Base-by-base conservation (phyloP, 2,888 invertebrate species). In the Ectropis crepuscularia region DNA sequence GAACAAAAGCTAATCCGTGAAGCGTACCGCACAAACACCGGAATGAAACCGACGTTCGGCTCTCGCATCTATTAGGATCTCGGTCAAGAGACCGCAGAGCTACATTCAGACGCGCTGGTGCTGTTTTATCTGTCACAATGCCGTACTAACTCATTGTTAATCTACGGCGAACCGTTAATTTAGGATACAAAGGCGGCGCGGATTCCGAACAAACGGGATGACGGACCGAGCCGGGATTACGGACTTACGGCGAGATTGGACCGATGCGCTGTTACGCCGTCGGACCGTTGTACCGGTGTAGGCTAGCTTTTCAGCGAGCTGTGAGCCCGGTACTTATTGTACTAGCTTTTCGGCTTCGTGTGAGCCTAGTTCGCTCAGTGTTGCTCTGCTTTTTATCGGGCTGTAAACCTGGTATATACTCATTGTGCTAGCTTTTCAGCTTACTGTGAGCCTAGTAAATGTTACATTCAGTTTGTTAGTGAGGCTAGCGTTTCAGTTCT, bases 171-270 rank as follows among this genome's bases (percentile, higher is more conserved):
- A 41, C 75, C 71, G 70, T 81, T 79, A 74, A 78, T 82, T 80
- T 77, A 75, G 66, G 68, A 75, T 77, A 82, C 82, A 81, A 82
- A 80, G 77, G 80, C 58, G 64, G 57, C 64, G 66, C 37, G 61
- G 61, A 53, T 54, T 54, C 45, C 41, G 46, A n/a, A 63, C 72
- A 68, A 67, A 53, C 69, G 51, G 67, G 67, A 65, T 76, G 76
- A 79, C 72, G 77, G 80, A 78, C 74, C 75, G 62, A 57, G n/a
- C 47, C 61, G 45, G 64, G 64, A 69, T 72, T 72, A 65, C 47
- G 38, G 60, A 65, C 57, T 65, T 61, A 61, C 39, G 55, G 51
- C 36, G 45, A 57, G 64, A 63, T 59, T 63, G 59, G 45, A 50
- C 59, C 63, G 58, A 63, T 55, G 59, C 54, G 28, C 54, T 50